Percentiles rank a stretch among this genome's conserved stretches.
Conservation (phyloP, 2,888 invertebrate genomes). For the Tenodera sinensis region DNA sequence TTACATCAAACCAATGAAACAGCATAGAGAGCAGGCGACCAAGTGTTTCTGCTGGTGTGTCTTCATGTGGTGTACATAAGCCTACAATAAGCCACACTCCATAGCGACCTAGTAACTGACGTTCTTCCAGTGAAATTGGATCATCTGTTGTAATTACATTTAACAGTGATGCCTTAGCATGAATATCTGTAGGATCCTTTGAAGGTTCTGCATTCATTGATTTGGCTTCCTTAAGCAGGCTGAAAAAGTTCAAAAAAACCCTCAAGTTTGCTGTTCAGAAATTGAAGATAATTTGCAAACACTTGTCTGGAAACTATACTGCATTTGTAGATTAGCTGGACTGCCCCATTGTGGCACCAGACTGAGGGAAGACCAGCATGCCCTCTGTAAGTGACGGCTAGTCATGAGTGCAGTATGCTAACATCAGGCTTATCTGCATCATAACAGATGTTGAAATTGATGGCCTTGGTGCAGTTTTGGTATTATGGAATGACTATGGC, state of each 20-base stretch:
- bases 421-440: too few species aligned
- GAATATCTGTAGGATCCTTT: constrained; percentile 48
- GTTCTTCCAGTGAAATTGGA: constrained; percentile 76
- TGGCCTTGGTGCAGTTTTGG: too few species aligned
- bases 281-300: too few species aligned
- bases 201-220: constrained; percentile 66
- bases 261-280: too few species aligned
- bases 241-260: constrained; percentile 39
- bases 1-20: constrained; percentile 99
- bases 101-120: constrained; percentile 86
- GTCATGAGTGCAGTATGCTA: too few species aligned
- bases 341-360: too few species aligned
- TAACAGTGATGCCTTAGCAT: constrained; percentile 37
- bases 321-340: too few species aligned
- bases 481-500: too few species aligned
- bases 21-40: constrained; percentile 92
- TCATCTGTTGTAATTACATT: constrained; percentile 51
- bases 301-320: too few species aligned
- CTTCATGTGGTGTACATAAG: constrained; percentile 76
- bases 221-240: constrained; percentile 89
- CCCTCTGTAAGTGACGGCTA: too few species aligned
- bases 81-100: constrained; percentile 97
- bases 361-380: too few species aligned
- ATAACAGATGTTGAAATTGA: too few species aligned
- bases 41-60: constrained; percentile 73